Conservation (phyloP, 2,797 vertebrate genomes). For the Zonotrichia albicollis region DNA sequence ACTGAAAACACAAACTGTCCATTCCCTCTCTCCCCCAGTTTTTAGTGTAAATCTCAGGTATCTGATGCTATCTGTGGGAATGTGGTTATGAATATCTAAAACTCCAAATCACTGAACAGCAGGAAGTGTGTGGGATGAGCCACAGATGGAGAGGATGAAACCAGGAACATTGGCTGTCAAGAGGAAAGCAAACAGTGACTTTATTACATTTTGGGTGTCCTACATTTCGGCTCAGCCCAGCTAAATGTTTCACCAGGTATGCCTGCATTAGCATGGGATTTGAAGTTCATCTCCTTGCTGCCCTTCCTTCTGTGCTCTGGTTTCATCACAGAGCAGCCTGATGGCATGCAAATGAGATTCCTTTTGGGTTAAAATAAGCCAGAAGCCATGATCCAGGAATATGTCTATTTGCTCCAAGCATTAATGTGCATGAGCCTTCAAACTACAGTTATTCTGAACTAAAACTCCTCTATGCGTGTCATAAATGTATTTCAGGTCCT, state of each 20-base stretch:
- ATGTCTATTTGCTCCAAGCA: not conserved
- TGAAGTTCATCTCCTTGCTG: not conserved
- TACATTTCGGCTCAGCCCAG: not conserved
- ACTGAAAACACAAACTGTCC: not conserved
- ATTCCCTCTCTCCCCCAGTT: fast-evolving
- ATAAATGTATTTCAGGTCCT: not conserved
- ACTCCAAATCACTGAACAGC: not conserved
- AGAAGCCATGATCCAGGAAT: not conserved
- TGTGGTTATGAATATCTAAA: not conserved
- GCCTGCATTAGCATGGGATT: not conserved
- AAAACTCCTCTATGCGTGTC: not conserved
- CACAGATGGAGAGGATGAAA: not conserved
- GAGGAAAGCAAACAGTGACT: not conserved
- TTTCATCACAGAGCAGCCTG: not conserved
- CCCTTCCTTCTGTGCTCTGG: not conserved
- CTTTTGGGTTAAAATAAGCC: not conserved
- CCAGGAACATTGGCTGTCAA: not conserved
- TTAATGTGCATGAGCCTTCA: not conserved
- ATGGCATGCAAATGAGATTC: not conserved
- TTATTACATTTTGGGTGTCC: not conserved
- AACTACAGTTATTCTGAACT: not conserved
- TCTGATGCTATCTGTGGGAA: not conserved
- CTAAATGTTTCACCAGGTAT: not conserved
- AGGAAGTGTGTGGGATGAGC: not conserved
- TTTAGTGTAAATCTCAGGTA: not conserved